Evolutionary conservation across 2,888 invertebrate species (phyloP), one percentile per base, ranked within the genome.

Genomic region (Aphidius colemani): DNA sequence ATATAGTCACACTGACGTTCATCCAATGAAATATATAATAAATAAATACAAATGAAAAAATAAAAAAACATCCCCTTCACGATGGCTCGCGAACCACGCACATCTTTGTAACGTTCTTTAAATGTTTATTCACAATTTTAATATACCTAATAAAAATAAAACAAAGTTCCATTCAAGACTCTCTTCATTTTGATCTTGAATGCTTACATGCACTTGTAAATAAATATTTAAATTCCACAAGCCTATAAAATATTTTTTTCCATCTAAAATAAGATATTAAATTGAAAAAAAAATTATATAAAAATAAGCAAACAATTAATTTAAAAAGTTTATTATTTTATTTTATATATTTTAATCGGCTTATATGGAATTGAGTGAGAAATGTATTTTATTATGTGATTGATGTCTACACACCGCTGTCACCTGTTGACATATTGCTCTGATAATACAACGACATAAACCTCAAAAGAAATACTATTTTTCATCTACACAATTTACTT

Each of bases 391-490:
- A 72, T 70, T 66, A 70, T 65, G 72, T 80, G 79, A 79, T 76
- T 75, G 78, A 80, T 80, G 77, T 76, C 75, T 79, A 80, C 77
- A 78, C 72, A 64, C 67, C 65, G 66, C 74, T 74, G 77, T 78
- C 79, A 76, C 72, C 74, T 71, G 70, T 73, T 77, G 80, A 80
- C 79, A 79, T 80, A 80, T 80, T 74, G 78, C 74, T 75, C 79
- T 79, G 79, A 80, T 80, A 80, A 80, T 79, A 74, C 74, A 72
- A 73, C 74, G 75, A 60, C 56, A 51, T 56, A 53, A 13, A 57
- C 61, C 61, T 11, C 62, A 60, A 57, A 63, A 53, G 64, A 64
- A 44, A 40, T 48, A 61, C 64, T 53, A 41, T 64, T 60, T 53
- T 59, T 70, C 71, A 63, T 30, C 3, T 65, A 68, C 67, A 58